Evolutionary conservation across 2,113 vertebrate species (phyloP).

Genomic region (Alces alces): DNA sequence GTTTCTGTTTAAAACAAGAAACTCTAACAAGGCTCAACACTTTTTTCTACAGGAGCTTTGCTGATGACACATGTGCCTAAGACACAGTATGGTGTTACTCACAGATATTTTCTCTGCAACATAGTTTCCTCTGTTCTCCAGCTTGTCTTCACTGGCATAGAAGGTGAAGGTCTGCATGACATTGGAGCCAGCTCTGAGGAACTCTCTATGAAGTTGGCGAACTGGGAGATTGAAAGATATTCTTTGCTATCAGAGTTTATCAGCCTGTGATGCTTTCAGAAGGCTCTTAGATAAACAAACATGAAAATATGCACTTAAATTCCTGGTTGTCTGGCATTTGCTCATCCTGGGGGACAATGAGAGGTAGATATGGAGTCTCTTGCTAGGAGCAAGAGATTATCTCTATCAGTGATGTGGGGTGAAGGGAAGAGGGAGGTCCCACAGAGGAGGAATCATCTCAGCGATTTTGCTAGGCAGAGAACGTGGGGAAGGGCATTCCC

Average conservation of each 20-base stretch:
- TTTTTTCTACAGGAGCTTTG: background rate
- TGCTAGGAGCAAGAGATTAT: background rate
- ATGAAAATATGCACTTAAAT: background rate
- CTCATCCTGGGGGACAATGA: background rate
- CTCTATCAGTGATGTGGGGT: background rate
- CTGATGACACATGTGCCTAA: background rate
- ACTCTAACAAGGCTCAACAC: background rate
- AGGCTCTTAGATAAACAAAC: background rate
- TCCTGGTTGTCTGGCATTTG: background rate
- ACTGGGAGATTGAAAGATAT: conserved; percentile 79
- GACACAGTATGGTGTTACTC: conserved; percentile 71
- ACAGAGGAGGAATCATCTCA: background rate
- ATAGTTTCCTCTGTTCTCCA: conserved; percentile 95
- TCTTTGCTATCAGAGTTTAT: background rate
- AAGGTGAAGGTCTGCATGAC: conserved; percentile 99
- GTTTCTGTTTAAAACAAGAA: background rate
- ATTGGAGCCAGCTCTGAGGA: conserved; percentile 92
- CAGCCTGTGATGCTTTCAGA: background rate
- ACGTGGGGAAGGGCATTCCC: background rate
- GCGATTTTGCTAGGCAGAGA: background rate
- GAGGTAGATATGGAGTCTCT: background rate
- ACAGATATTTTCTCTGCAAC: conserved; percentile 88
- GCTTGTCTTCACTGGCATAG: conserved; percentile 97
- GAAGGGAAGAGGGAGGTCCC: background rate
- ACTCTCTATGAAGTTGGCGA: conserved; percentile 96